Conservation (phyloP, 2,888 invertebrate genomes). For the Minunthozetes semirufus region DNA sequence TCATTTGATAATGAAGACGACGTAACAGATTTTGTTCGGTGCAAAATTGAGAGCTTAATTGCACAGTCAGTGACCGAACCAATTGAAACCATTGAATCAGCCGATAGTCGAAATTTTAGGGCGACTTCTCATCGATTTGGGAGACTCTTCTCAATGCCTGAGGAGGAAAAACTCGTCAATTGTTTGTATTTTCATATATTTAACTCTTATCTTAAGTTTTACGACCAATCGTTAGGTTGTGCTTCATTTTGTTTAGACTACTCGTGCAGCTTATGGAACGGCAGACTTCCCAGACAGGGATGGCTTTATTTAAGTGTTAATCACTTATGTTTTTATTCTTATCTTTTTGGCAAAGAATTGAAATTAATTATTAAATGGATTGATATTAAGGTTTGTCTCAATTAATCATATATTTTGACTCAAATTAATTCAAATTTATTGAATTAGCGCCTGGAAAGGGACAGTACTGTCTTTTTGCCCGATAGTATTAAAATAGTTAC, state of each 20-base stretch:
- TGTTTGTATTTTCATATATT: slow-evolving; percentile 58
- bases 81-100: slow-evolving; percentile 45
- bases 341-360: slow-evolving; percentile 82
- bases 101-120: slow-evolving; percentile 37
- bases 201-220: not conserved
- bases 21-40: slow-evolving; percentile 85
- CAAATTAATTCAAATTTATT: not conserved
- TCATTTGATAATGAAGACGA: slow-evolving; percentile 88
- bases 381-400: slow-evolving; percentile 62
- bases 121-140: slow-evolving; percentile 73
- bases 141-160: slow-evolving; percentile 78
- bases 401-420: not conserved
- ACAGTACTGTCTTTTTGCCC: slow-evolving; percentile 59
- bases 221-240: not conserved
- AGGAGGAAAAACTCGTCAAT: slow-evolving; percentile 91
- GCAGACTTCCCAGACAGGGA: slow-evolving; percentile 87
- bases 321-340: slow-evolving; percentile 91
- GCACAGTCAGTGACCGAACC: slow-evolving; percentile 63
- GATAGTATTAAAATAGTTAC: slow-evolving; percentile 81
- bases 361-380: slow-evolving; percentile 82
- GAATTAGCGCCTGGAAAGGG: slow-evolving; percentile 48
- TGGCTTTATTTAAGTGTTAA: slow-evolving; percentile 95
- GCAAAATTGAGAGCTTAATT: slow-evolving; percentile 91
- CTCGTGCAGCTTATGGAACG: slow-evolving; percentile 78
- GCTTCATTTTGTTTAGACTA: slow-evolving; percentile 50